phyloP scores from a whole-genome alignment of 2,888 invertebrate genomes.

The Lymantria dispar region DNA sequence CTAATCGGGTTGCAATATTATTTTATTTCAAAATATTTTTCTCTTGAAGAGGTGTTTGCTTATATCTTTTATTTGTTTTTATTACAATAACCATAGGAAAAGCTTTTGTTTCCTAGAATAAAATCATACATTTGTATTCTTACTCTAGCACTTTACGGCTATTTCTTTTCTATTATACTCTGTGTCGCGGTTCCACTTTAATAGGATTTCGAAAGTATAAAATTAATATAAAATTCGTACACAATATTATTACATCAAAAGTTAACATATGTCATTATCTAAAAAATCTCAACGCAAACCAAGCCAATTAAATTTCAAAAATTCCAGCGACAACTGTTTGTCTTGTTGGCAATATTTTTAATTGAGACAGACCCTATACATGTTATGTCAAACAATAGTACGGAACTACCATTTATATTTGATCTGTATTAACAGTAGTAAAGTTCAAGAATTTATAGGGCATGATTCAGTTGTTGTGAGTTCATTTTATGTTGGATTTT shows the following conservation, averaged over 20 bases:
- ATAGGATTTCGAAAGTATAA: too few species aligned
- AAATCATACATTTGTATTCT: too few species aligned
- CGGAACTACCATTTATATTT: conserved; percentile 35
- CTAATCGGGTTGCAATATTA: too few species aligned
- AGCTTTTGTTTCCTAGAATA: too few species aligned
- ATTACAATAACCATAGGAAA: too few species aligned
- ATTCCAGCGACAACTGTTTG: conserved; percentile 74
- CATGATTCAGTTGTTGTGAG: conserved; percentile 22
- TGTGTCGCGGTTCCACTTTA: too few species aligned
- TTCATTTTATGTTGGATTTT: conserved; percentile 46
- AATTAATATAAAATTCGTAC: background rate
- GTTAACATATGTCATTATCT: conserved; percentile 39
- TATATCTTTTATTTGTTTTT: too few species aligned
- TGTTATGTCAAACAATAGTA: conserved; percentile 70
- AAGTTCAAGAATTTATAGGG: conserved; percentile 6
- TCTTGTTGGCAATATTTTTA: conserved; percentile 78
- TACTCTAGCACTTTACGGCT: too few species aligned
- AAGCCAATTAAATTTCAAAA: conserved; percentile 73
- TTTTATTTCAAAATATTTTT: too few species aligned
- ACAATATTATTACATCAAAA: background rate
- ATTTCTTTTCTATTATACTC: too few species aligned
- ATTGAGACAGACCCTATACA: conserved; percentile 69
- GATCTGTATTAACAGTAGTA: conserved; percentile 30
- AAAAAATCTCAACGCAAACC: conserved; percentile 64
- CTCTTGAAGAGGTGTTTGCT: too few species aligned